Evolutionary conservation across 2,888 invertebrate species (phyloP), one percentile per base, ranked within the genome.

Genomic region (Lordiphosa andalusiaca): DNA sequence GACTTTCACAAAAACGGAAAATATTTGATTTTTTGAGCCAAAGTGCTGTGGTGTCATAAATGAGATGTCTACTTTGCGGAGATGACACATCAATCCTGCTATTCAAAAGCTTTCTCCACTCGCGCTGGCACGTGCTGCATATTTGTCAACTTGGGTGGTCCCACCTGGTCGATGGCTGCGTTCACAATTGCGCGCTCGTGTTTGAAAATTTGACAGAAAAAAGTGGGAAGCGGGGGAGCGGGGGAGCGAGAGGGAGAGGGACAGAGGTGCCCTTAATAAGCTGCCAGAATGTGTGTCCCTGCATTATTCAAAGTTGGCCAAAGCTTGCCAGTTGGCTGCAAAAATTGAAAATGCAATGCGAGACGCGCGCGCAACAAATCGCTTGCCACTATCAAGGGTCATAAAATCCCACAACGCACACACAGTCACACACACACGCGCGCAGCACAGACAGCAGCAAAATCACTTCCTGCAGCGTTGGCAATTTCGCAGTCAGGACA

Each of bases 401-500:
- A 78, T 80, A 78, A 78, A 80, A 76, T 75, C 52, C 71, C 53
- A 37, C 57, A 62, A 61, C 50, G 58, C 56, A 47, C 64, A 42
- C 66, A 42, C 53, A 42, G 33, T 46, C 51, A 16, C 36, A 46
- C 6, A 41, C 50, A 53, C 10, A 53, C 9, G 44, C 12, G 47
- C 25, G 39, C 37, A 42, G 36, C 38, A 37, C 41, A 41, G 40
- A 53, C 39, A 57, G 40, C 49, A 63, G 62, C 70, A 63, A 76
- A 81, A 81, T 82, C 80, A 81, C 78, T 81, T 81, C 82, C 74
- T 76, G 76, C 77, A 80, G 60, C 69, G 67, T 71, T 80, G 73
- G 76, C 77, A 77, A 77, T 77, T 80, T 72, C 59, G 41, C 63
- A 30, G 63, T 56, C 50, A 60, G 61, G 74, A 65, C 77, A 77